Evolutionary conservation across 2,888 invertebrate species (phyloP).

Genomic region (Lithophane socia): DNA sequence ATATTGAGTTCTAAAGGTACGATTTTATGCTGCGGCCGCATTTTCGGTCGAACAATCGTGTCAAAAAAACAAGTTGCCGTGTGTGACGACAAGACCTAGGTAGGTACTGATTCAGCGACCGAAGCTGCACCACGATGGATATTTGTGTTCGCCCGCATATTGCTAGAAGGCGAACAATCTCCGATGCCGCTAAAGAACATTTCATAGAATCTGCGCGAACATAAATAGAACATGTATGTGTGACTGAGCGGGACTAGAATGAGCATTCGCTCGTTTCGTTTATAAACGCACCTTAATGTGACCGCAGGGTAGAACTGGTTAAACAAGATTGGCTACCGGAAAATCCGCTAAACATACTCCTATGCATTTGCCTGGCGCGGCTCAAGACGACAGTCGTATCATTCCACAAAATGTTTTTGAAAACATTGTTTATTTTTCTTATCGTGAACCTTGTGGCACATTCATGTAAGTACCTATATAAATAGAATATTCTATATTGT

Average conservation of each 20-base stretch:
- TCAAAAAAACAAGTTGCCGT: no score
- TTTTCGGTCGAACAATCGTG: background rate
- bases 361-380: background rate
- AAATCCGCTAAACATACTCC: background rate
- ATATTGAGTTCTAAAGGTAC: no score
- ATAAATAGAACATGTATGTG: background rate
- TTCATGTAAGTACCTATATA: constrained; percentile 59
- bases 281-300: background rate
- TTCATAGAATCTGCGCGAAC: background rate
- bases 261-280: background rate
- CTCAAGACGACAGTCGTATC: constrained; percentile 4
- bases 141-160: background rate
- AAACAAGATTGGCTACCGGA: background rate
- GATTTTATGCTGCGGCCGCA: no score
- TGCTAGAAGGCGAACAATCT: background rate
- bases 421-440: constrained; percentile 41
- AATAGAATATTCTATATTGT: background rate
- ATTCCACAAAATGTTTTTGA: constrained; percentile 40
- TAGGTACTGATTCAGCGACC: background rate
- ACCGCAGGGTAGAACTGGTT: constrained; percentile 12
- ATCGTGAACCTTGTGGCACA: constrained; percentile 31
- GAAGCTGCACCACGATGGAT: background rate
- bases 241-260: background rate
- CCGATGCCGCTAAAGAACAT: background rate
- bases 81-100: no score